These are phyloP conservation scores for Zosterops borbonicus DNA, from an alignment of 2,113 vertebrate species.

Conservation along the genomic window DNA sequence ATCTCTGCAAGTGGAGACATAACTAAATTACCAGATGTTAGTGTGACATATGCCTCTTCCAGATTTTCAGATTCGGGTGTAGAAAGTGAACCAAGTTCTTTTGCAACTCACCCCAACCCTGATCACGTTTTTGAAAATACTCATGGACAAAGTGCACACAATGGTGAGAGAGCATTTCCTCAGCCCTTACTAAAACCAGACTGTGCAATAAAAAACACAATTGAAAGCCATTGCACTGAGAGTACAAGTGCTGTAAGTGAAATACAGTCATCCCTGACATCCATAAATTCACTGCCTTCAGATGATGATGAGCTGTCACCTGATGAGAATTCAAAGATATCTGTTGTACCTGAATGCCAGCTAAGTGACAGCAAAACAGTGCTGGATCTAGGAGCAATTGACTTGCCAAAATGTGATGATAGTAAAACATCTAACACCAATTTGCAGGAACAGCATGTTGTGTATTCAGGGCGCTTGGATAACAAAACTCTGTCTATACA, in stretches of 20 bases:
- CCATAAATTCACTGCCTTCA: slow-evolving; percentile 94
- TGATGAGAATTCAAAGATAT: slow-evolving; percentile 82
- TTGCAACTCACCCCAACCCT: slow-evolving; percentile 81
- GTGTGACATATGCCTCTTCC: slow-evolving; percentile 81
- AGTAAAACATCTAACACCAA: slow-evolving; percentile 76
- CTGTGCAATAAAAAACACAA: slow-evolving; percentile 70
- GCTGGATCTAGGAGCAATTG: slow-evolving; percentile 62
- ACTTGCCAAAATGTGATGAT: slow-evolving; percentile 70
- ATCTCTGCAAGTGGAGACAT: slow-evolving; percentile 77
- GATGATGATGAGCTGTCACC: slow-evolving; percentile 87
- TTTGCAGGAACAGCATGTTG: slow-evolving; percentile 81
- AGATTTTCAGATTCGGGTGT: slow-evolving; percentile 95
- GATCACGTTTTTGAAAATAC: slow-evolving; percentile 70
- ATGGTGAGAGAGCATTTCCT: slow-evolving; percentile 75
- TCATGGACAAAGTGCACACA: slow-evolving; percentile 65
- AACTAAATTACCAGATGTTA: slow-evolving; percentile 79
- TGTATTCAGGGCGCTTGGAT: slow-evolving; percentile 77
- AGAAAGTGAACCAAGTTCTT: slow-evolving; percentile 95
- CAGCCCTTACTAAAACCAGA: slow-evolving; percentile 78
- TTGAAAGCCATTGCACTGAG: slow-evolving; percentile 84
- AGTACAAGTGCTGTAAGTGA: slow-evolving; percentile 90
- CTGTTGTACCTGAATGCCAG: slow-evolving; percentile 69
- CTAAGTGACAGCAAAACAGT: slow-evolving; percentile 74
- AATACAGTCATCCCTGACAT: slow-evolving; percentile 96
- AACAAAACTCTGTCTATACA: slow-evolving; percentile 43